A percentile compares a stretch with the other conserved stretches of the same genome.
Conservation (phyloP, 2,113 vertebrate genomes). For the Echinops telfairi region DNA sequence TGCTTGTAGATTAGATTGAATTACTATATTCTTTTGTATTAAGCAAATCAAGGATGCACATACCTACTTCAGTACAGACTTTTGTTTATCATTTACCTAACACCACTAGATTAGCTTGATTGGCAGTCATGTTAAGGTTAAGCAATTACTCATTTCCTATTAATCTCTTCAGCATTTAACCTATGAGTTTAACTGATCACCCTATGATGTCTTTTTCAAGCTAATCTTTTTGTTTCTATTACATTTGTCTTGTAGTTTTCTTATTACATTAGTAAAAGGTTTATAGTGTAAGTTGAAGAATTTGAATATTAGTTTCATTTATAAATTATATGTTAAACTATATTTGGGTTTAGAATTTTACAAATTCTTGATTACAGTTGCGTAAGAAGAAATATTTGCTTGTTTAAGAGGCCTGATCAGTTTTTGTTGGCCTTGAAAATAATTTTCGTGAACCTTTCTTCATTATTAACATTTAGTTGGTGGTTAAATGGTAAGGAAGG, state of each 20-base stretch:
- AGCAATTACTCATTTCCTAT: constrained; percentile 25
- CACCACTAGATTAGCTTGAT: constrained; percentile 48
- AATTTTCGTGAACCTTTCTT: constrained; percentile 5
- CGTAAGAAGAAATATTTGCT: constrained; percentile 32
- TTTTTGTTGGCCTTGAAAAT: constrained; percentile 46
- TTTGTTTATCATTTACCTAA: constrained; percentile 58
- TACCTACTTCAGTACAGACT: constrained; percentile 30
- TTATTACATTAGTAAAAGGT: constrained; percentile 13
- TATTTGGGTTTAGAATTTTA: constrained; percentile 53
- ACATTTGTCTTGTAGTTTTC: not conserved
- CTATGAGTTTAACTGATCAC: constrained; percentile 21
- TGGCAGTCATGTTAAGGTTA: constrained; percentile 43
- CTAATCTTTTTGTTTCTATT: constrained; percentile 38
- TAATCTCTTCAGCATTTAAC: constrained; percentile 38
- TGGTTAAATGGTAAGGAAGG: not conserved
- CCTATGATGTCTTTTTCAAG: constrained; percentile 9
- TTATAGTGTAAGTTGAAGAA: not conserved
- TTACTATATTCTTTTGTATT: constrained; percentile 44
- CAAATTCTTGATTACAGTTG: constrained; percentile 3
- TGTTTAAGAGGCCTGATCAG: not conserved
- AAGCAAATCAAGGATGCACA: not conserved
- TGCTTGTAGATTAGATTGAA: constrained; percentile 33
- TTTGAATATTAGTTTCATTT: constrained; percentile 41
- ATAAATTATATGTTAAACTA: constrained; percentile 39
- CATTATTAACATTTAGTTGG: not conserved